These are phyloP conservation scores for Eucidaris tribuloides DNA, from an alignment of 35 echinoderm and acorn worm genomes.

Conservation along the genomic window DNA sequence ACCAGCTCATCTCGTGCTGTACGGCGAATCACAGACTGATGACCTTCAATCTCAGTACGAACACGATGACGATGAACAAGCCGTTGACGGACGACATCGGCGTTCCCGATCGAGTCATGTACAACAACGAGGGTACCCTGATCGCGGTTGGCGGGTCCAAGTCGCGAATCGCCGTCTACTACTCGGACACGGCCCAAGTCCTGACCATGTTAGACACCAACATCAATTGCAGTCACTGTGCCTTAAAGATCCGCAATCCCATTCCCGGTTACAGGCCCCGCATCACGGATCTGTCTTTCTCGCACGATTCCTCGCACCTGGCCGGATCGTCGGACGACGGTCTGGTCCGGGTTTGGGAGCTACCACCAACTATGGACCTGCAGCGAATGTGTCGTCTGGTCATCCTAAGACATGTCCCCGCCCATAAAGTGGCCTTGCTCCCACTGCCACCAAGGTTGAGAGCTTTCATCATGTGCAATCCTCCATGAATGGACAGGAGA, in stretches of 20 bases:
- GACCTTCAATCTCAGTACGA: slow-evolving; percentile 52
- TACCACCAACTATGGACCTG: slow-evolving; percentile 46
- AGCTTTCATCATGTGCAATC: slow-evolving; percentile 71
- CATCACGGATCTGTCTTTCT: slow-evolving; percentile 61
- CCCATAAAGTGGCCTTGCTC: slow-evolving; percentile 56
- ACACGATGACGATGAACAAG: slow-evolving; percentile 1
- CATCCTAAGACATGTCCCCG: slow-evolving; percentile 68
- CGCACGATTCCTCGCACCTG: slow-evolving; percentile 71
- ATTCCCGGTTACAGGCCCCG: slow-evolving; percentile 31
- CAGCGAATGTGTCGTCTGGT: slow-evolving; percentile 57
- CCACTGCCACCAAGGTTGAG: slow-evolving; percentile 67
- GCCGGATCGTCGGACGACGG: slow-evolving; percentile 71
- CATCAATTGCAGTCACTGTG: slow-evolving; percentile 61
- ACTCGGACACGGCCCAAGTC: slow-evolving; percentile 26
- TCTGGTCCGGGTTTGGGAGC: slow-evolving; percentile 58
- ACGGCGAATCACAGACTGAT: slow-evolving; percentile 35
- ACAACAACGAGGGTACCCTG: slow-evolving; percentile 64
- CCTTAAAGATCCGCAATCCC: slow-evolving; percentile 54
- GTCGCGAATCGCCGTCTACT: slow-evolving; percentile 54
- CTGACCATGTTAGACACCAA: slow-evolving; percentile 51
- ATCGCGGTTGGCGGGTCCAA: slow-evolving; percentile 67
- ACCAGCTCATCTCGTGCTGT: slow-evolving; percentile 66
- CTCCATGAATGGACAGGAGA: slow-evolving; percentile 18
- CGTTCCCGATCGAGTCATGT: slow-evolving; percentile 56
- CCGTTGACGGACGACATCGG: slow-evolving; percentile 38